phyloP scores from a whole-genome alignment of 2,113 vertebrate genomes.

The Eurystomus gularis region DNA sequence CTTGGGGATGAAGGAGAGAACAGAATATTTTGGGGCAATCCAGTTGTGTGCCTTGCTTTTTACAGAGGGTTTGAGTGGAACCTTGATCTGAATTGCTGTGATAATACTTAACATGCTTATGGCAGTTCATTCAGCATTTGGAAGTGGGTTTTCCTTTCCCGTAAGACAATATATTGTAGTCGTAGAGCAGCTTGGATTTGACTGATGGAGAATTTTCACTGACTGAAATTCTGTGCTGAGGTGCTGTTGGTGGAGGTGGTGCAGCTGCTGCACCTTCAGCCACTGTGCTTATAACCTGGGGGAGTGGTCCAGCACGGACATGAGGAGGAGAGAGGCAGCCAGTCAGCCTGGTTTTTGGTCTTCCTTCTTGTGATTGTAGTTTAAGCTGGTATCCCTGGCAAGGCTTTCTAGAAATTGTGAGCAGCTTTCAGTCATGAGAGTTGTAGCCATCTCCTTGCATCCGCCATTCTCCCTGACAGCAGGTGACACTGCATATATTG shows the following conservation, averaged over 20 bases:
- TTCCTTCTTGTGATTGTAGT: background rate
- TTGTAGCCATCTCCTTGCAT: background rate
- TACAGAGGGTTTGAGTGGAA: background rate
- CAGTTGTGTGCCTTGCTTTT: background rate
- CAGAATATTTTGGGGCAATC: background rate
- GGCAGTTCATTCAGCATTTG: background rate
- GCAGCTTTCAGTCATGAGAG: background rate
- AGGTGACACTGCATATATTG: accelerated
- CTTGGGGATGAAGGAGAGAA: background rate
- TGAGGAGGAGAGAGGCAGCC: background rate
- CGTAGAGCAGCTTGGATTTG: background rate
- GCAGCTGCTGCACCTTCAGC: background rate
- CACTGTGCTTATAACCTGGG: accelerated
- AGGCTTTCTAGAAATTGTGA: background rate
- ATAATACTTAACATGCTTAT: background rate
- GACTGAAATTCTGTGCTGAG: background rate
- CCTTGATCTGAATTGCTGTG: background rate
- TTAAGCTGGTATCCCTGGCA: background rate
- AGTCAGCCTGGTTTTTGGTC: background rate
- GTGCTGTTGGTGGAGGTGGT: background rate
- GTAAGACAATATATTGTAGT: background rate
- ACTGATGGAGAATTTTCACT: background rate
- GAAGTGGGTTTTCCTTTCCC: background rate
- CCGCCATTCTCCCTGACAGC: accelerated
- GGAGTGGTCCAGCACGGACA: accelerated